phyloP scores from a whole-genome alignment of 1,140 invertebrate species.

The Leucophenga varia region DNA sequence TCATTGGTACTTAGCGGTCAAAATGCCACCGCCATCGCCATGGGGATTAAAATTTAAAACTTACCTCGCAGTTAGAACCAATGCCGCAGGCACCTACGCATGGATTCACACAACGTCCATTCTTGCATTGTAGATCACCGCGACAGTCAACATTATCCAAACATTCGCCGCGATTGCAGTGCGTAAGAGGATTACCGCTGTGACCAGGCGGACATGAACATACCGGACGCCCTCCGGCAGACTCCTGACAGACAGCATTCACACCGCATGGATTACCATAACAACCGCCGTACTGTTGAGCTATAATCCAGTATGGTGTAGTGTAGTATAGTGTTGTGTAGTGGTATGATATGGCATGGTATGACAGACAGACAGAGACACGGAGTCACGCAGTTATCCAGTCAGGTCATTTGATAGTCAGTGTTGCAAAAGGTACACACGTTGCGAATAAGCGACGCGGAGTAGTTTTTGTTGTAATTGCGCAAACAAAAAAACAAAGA shows the following conservation, averaged over 20 bases:
- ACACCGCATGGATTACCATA: conserved; percentile 60
- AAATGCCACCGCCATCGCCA: no score
- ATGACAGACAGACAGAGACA: no score
- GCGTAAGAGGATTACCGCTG: conserved; percentile 69
- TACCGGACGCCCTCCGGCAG: conserved; percentile 64
- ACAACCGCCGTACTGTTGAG: conserved; percentile 47
- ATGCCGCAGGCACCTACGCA: conserved; percentile 75
- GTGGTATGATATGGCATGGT: neutral
- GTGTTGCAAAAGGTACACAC: no score
- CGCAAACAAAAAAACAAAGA: no score
- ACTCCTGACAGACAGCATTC: conserved; percentile 65
- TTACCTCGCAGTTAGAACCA: conserved; percentile 69
- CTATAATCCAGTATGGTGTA: conserved; percentile 3
- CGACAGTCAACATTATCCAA: conserved; percentile 62
- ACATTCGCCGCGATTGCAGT: conserved; percentile 68
- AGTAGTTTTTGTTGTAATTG: no score
- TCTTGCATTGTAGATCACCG: conserved; percentile 72
- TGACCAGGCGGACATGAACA: conserved; percentile 72
- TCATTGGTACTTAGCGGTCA: neutral
- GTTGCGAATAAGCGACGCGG: no score
- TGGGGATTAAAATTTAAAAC: no score
- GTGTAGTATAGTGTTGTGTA: neutral
- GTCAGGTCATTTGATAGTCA: no score
- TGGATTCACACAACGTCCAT: conserved; percentile 74
- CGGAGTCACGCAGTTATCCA: no score